Conservation (phyloP, 2,113 vertebrate genomes). For the Siniperca chuatsi region DNA sequence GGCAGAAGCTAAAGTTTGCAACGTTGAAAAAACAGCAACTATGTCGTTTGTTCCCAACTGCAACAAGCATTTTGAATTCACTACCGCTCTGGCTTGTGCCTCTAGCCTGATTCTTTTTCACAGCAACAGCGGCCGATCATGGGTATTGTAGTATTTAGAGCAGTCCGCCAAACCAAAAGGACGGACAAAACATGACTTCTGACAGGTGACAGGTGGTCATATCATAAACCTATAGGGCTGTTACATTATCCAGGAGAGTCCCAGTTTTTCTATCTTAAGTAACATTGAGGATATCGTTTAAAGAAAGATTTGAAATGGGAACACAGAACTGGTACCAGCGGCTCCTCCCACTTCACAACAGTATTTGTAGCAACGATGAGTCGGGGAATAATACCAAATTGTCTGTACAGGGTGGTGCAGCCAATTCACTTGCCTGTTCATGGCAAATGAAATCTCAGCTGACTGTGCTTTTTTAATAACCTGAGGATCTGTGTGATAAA, state of each 20-base stretch:
- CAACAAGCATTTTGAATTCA: background rate
- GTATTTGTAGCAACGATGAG: background rate
- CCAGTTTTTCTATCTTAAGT: background rate
- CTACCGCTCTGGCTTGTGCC: background rate
- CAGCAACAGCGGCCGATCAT: background rate
- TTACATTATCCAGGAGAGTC: background rate
- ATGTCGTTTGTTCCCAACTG: background rate
- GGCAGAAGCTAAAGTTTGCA: too few species aligned
- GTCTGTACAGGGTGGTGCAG: background rate
- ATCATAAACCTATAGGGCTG: background rate
- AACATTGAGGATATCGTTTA: background rate
- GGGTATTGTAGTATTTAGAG: background rate
- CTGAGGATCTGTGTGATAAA: conserved; percentile 32
- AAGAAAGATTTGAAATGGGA: background rate
- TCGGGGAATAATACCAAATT: background rate
- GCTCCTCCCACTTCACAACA: background rate
- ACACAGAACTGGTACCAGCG: background rate
- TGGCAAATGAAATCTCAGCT: background rate
- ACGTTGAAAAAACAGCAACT: background rate
- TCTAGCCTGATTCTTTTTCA: background rate
- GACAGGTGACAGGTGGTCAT: background rate
- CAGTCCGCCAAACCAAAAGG: background rate
- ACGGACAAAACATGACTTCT: background rate
- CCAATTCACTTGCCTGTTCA: background rate
- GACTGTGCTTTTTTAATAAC: conserved; percentile 23